Percentiles rank a stretch among this genome's conserved stretches.
Conservation (phyloP, 2,113 vertebrate species). For the Microtus richardsoni region DNA sequence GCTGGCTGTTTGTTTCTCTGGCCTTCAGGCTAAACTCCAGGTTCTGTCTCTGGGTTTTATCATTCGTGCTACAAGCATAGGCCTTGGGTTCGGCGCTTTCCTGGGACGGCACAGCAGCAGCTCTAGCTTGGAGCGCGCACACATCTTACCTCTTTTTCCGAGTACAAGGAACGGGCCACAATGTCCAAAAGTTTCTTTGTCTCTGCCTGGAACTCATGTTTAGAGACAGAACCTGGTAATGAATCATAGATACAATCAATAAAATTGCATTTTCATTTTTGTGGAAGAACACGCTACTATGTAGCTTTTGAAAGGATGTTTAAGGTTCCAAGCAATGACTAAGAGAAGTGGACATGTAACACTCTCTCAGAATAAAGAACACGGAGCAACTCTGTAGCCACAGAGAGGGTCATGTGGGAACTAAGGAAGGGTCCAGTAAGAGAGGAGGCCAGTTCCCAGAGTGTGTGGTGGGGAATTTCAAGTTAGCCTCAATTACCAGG, state of each 20-base stretch:
- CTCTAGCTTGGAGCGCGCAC: rapidly evolving
- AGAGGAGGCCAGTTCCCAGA: rapidly evolving
- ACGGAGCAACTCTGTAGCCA: too few species aligned
- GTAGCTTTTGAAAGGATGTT: background rate
- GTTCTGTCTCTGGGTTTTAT: too few species aligned
- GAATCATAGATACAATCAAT: conserved; percentile 60
- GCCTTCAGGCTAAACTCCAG: too few species aligned
- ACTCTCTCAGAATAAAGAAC: background rate
- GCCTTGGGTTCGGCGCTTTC: background rate
- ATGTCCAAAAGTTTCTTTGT: conserved; percentile 98
- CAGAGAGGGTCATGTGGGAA: rapidly evolving
- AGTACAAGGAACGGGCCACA: conserved; percentile 96
- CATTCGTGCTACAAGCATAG: background rate
- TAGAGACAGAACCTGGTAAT: conserved; percentile 90
- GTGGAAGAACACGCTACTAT: background rate
- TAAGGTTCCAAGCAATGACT: background rate
- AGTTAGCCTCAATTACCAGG: background rate
- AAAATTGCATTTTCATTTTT: background rate
- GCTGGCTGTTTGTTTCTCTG: too few species aligned
- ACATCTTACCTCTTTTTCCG: conserved; percentile 94
- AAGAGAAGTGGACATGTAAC: background rate
- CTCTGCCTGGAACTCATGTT: conserved; percentile 98
- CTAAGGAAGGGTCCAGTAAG: rapidly evolving
- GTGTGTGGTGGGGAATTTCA: rapidly evolving
- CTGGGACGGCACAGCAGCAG: background rate